Conservation (phyloP, 2,797 vertebrate genomes). For the Phrynocephalus forsythii region DNA sequence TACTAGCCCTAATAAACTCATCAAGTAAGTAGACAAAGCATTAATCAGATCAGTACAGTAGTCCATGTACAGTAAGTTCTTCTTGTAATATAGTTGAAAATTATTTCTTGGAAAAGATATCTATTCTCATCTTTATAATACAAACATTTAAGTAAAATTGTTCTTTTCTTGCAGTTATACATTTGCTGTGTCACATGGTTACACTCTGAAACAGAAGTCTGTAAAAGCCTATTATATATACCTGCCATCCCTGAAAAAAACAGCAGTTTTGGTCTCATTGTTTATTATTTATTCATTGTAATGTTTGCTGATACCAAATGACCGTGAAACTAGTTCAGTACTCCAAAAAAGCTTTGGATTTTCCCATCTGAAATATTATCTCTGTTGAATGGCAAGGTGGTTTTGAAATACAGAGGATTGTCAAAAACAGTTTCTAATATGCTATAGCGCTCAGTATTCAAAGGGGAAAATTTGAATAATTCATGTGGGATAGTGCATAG, state of each 20-base stretch:
- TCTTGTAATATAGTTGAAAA: too few species aligned
- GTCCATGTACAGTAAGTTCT: too few species aligned
- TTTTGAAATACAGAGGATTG: background rate
- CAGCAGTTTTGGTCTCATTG: background rate
- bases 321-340: background rate
- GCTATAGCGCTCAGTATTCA: background rate
- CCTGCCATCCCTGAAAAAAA: background rate
- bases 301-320: background rate
- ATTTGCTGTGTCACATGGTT: background rate
- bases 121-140: too few species aligned
- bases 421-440: background rate
- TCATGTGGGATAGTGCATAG: background rate
- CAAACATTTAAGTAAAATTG: background rate
- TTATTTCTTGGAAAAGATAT: too few species aligned
- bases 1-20: too few species aligned
- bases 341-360: background rate
- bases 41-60: too few species aligned
- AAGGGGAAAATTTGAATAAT: background rate
- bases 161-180: background rate
- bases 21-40: too few species aligned
- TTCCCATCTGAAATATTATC: background rate
- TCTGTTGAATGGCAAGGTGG: background rate
- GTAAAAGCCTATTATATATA: background rate
- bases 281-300: background rate
- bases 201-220: background rate